A percentile compares a stretch with the other conserved stretches of the same genome.
Evolutionary conservation across 1,140 invertebrate genomes (phyloP).

Genomic region (roundworm (Caenorhabditis elegans)): WBcel235 BX284606.5:7064501-7065000

Average conservation of each 20-base stretch:
- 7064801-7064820: conserved; percentile 7
- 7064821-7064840: neutral
- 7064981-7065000: neutral
- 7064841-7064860: too few relatives aligned
- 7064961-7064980: conserved; percentile 2
- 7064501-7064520: neutral
- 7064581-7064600: too few relatives aligned
- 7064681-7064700: too few relatives aligned
- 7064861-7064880: neutral
- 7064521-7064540: neutral
- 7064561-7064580: too few relatives aligned
- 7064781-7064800: neutral
- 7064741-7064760: too few relatives aligned
- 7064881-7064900: neutral
- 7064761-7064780: neutral
- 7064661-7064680: too few relatives aligned
- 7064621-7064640: too few relatives aligned
- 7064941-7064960: conserved; percentile 4
- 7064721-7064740: too few relatives aligned
- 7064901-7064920: neutral
- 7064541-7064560: neutral
- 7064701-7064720: too few relatives aligned
- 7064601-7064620: too few relatives aligned
- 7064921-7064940: conserved; percentile 5
- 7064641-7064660: too few relatives aligned